Percentiles rank a stretch among this genome's conserved stretches.
These are phyloP conservation scores for Tolmerus cingulatus DNA, from an alignment of 2,888 invertebrate genomes.

Conservation along the genomic window DNA sequence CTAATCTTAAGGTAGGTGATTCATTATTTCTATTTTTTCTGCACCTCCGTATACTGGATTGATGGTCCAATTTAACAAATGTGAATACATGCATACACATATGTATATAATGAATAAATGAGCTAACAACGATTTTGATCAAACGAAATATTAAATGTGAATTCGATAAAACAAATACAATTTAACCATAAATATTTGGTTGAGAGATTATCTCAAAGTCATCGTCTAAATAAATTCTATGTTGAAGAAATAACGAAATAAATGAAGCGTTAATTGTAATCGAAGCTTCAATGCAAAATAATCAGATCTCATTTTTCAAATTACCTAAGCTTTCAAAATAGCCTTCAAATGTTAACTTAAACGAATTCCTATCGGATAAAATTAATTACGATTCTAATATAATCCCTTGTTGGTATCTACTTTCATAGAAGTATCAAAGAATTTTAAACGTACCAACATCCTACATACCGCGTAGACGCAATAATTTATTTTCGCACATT, in stretches of 20 bases:
- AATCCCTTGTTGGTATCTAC: background rate
- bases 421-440: background rate
- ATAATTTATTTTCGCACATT: conserved; percentile 21
- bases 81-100: too few species aligned
- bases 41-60: too few species aligned
- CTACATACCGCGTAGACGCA: background rate
- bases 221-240: too few species aligned
- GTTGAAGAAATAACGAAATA: background rate
- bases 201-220: background rate
- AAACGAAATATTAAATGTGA: too few species aligned
- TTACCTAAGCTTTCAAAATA: background rate
- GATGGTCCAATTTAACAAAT: too few species aligned
- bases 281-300: background rate
- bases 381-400: background rate
- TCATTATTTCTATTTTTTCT: too few species aligned
- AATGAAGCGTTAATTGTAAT: background rate
- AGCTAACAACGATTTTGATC: too few species aligned
- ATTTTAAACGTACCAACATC: background rate
- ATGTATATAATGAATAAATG: too few species aligned
- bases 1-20: too few species aligned
- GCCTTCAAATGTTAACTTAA: background rate
- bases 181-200: too few species aligned
- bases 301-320: background rate
- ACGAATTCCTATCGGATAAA: background rate
- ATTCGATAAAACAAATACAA: too few species aligned